Evolutionary conservation across 2,797 vertebrate species (phyloP).

Genomic region (Bradypus variegatus): DNA sequence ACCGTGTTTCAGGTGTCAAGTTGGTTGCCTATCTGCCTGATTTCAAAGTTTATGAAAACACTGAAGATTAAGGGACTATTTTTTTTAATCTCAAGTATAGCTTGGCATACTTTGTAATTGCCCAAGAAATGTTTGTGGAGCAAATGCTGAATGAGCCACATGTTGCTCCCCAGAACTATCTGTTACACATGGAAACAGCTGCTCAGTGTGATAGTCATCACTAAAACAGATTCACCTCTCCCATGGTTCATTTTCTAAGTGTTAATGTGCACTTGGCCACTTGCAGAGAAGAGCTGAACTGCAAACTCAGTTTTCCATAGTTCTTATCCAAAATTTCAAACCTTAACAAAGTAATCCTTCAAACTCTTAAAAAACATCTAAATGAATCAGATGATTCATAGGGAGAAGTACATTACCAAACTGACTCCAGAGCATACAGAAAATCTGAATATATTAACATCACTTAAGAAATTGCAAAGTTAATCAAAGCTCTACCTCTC

Average conservation of each 20-base stretch:
- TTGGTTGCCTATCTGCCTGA: neutral
- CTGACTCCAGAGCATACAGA: too few relatives aligned
- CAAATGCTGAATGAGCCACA: too few relatives aligned
- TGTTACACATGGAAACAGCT: too few relatives aligned
- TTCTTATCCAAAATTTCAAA: neutral
- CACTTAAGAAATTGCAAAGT: too few relatives aligned
- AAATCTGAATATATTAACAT: too few relatives aligned
- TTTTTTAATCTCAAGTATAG: neutral
- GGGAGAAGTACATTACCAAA: too few relatives aligned
- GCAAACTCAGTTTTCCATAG: neutral
- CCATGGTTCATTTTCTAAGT: neutral
- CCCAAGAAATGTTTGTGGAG: neutral
- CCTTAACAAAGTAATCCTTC: neutral
- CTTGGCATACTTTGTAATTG: neutral
- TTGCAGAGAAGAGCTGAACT: neutral
- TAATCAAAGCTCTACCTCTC: too few relatives aligned
- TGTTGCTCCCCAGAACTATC: too few relatives aligned
- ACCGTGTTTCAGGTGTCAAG: neutral
- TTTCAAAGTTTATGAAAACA: conserved; percentile 9
- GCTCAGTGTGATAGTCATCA: neutral
- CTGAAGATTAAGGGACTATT: neutral
- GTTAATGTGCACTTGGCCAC: neutral
- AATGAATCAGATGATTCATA: too few relatives aligned
- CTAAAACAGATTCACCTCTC: neutral
- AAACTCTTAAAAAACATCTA: neutral